phyloP scores from a whole-genome alignment of 2,888 invertebrate species.

The Acholoe squamosa region DNA sequence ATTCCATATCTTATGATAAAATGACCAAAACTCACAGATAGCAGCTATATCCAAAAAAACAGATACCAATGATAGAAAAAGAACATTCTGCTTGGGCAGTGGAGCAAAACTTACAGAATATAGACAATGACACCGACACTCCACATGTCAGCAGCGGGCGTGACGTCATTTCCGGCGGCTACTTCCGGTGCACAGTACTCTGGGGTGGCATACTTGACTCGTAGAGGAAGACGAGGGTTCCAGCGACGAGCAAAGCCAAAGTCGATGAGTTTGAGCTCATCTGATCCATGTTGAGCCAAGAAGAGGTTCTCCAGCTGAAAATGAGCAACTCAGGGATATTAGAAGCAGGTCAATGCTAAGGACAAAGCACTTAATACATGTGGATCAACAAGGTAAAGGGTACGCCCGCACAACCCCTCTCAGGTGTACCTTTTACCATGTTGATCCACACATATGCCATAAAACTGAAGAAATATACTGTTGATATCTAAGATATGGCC shows the following conservation, averaged over 20 bases:
- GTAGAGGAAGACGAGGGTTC: constrained; percentile 68
- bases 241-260: constrained; percentile 91
- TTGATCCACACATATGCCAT: too few relatives aligned
- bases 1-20: background rate
- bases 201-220: constrained; percentile 80
- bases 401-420: too few relatives aligned
- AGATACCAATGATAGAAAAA: too few relatives aligned
- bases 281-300: constrained; percentile 89
- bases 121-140: constrained; percentile 81
- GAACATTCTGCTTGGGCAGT: too few relatives aligned
- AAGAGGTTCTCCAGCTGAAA: constrained; percentile 96
- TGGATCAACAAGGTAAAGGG: too few relatives aligned
- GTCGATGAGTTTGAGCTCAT: constrained; percentile 92
- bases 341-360: too few relatives aligned
- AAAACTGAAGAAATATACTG: too few relatives aligned
- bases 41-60: too few relatives aligned
- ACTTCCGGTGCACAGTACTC: constrained; percentile 91
- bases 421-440: too few relatives aligned
- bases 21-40: background rate
- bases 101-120: constrained; percentile 79
- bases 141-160: constrained; percentile 88
- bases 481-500: too few relatives aligned
- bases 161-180: constrained; percentile 92
- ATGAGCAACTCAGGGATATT: constrained; percentile 80
- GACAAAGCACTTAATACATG: too few relatives aligned